Base-by-base conservation (phyloP, 2,113 vertebrate species). In the Cyanoliseus patagonus region DNA sequence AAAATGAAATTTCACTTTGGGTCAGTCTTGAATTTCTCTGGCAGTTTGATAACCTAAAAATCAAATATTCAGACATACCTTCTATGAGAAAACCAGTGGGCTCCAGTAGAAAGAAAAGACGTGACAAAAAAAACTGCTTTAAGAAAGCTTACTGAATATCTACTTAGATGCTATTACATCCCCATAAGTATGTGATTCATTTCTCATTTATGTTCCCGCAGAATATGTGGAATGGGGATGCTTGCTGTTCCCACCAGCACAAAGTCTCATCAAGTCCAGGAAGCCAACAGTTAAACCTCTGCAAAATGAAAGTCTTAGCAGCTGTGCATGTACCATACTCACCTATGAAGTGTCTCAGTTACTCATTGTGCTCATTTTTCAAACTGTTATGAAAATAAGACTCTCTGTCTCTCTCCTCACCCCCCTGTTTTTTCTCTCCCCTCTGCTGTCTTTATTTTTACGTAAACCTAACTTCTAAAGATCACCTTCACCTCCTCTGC, bases 361-460 rank as follows among this genome's bases (percentile, higher is more conserved):
- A 87, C 2, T 82, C 37, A 6, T 27, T 66, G 31, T 35, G 23
- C 6, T 83, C 22, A 23, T 53, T 91, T 63, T 89, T 80, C 52
- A 13, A 28, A 39, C 46, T 64, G 4, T 33, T 39, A 55, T 24
- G 25, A 76, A 94, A 87, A 59, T 72, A 83, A 89, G 61, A 67
- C 20, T 35, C 15, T 18, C 30, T 52, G 17, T 77, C 15, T 57
- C 17, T 27, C 6, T 1, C 0, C 4, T 4, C 44, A 44, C 2
- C 2, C 11, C 8, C 4, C 5, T 10, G 10, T 31, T 7, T 14
- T 30, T 13, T 42, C n/a, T 57, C 13, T 3, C 1, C 20, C 3
- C 6, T 49, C 64, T 72, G 6, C 17, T 89, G 10, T 24, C 14
- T 72, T 75, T 53, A 33, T 14, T 84, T 86, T 59, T 84, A n/a